phyloP scores from a whole-genome alignment of 2,888 invertebrate species.

The Carterocephalus palaemon region DNA sequence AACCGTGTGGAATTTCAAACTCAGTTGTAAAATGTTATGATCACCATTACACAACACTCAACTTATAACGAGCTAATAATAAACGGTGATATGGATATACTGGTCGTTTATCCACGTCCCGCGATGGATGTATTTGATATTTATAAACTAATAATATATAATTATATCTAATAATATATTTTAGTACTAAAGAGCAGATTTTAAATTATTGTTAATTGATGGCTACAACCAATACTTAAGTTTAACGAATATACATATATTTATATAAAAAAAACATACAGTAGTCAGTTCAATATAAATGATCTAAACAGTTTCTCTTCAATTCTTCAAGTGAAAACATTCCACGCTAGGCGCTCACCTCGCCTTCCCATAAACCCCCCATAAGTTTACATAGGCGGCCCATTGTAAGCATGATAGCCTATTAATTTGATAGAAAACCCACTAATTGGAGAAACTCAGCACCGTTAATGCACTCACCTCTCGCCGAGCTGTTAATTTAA shows the following conservation, averaged over 20 bases:
- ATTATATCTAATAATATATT: no score
- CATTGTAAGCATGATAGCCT: slow-evolving; percentile 38
- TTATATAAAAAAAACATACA: no score
- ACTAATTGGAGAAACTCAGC: slow-evolving; percentile 44
- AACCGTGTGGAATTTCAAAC: slow-evolving; percentile 21
- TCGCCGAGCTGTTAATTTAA: slow-evolving; percentile 37
- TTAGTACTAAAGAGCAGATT: no score
- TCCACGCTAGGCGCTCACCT: slow-evolving; percentile 12
- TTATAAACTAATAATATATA: no score
- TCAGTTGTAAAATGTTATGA: slow-evolving; percentile 20
- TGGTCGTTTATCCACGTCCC: no score
- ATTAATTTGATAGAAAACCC: slow-evolving; percentile 44
- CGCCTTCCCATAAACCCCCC: slow-evolving; percentile 26
- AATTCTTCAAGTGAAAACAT: slow-evolving; percentile 11
- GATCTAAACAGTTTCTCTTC: slow-evolving; percentile 3
- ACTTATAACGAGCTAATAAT: slow-evolving; percentile 10
- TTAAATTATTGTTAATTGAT: no score
- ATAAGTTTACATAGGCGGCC: slow-evolving; percentile 27
- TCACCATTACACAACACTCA: slow-evolving; percentile 7
- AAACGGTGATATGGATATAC: slow-evolving; percentile 14
- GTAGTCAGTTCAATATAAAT: no score
- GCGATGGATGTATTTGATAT: no score
- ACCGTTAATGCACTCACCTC: slow-evolving; percentile 32
- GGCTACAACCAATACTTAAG: no score
- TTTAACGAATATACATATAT: no score